Evolutionary conservation across 2,113 vertebrate species (phyloP), one percentile per base, ranked within the genome.

Genomic region (Ramphastos sulfuratus): DNA sequence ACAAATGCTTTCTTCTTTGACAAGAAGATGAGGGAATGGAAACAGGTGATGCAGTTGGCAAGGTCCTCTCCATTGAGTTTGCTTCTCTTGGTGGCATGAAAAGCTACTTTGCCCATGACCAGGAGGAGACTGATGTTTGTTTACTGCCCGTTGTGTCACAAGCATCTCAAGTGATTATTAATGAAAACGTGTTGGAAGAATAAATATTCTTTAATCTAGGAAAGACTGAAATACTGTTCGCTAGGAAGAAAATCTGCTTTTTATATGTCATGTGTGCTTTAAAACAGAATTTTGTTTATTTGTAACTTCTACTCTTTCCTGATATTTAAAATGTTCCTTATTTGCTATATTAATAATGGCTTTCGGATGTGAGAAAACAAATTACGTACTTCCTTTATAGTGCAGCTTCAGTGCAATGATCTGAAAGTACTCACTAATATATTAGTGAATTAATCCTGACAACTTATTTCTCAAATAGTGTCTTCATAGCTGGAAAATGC

Each of bases 361-460:
- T 65, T 94, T 95, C 4, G 8, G 65, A 88, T 87, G 39, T 74
- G 56, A 95, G 56, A 81, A 91, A 85, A 88, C 52, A 85, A 95
- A 82, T 91, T 73, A 37, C 55, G 30, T 71, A 7, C 61, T 94
- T 94, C 27, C 72, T 93, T 87, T 93, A 46, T 42, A 64, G 37
- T 90, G 33, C 52, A 67, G 42, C 61, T 90, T 90, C 64, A 87
- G 48, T 67, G 72, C 67, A 91, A 64, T 30, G 61, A 74, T 95
- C 90, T 93, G 87, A 88, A 95, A 88, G 69, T 71, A 37, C 33
- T 94, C 60, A 66, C 46, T 87, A 77, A 63, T 3, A 7, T 87
- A 48, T 94, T 91, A 90, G 33, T 83, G 79, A 95, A 85, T 81
- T 91, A 92, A 82, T 95, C 60, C 56, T 93, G 76, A 83, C 69